Evolutionary conservation across 2,797 vertebrate species (phyloP), one percentile per base, ranked within the genome.

Genomic region (Hapalemur alaotrensis): DNA sequence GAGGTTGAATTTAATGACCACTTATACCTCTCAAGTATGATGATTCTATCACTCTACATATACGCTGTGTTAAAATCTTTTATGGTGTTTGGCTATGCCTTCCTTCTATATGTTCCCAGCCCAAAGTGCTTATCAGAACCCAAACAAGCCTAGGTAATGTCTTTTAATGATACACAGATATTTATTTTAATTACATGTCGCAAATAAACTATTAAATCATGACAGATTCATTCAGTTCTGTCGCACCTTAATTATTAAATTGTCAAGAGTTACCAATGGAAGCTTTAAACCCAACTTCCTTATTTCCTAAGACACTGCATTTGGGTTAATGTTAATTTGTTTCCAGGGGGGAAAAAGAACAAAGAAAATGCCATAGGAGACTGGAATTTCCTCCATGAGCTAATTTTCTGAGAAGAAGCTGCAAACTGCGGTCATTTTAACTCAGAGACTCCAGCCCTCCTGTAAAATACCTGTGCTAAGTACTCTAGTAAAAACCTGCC

Each of bases 401-500:
- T 76, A 54, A 76, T 89, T 96, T 93, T 80, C 83, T 61, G 13
- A 89, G 59, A 67, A 80, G 87, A 92, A 89, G n/a, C 52, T 91
- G 28, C 41, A 94, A 75, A 91, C 35, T 83, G 46, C 32, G 89
- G 48, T 87, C 50, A 50, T 86, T 95, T 89, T 75, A 96, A 80
- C 48, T 59, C 12, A 28, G 23, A 65, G 41, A 80, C 87, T 91
- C 81, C 89, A 82, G 89, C 73, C 38, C 4, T 67, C 79, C 43
- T 50, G 1, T 96, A 97, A 97, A 96, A 90, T 28, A 22, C 14
- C 23, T 30, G n/a, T 38, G 35, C 76, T 46, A 83, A 72, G 63
- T 82, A 54, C 63, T 65, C 78, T 59, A 67, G 79, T 91, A 94
- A 98, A 98, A 93, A 84, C 79, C 67, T 38, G 65, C 59, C 54